Conservation (phyloP, 1,140 invertebrate species). For the Drosophila azteca region DNA sequence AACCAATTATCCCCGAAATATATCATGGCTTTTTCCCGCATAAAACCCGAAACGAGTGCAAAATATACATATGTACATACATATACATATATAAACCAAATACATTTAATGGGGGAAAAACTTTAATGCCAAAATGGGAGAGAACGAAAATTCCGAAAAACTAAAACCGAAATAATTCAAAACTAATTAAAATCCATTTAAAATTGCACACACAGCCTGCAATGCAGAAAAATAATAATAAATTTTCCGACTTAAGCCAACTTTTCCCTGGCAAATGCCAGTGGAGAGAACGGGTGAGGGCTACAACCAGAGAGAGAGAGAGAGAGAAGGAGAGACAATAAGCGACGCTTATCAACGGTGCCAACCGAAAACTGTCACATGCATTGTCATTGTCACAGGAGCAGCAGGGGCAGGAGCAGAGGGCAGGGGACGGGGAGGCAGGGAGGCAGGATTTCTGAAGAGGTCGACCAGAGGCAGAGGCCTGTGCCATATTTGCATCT, state of each 20-base stretch:
- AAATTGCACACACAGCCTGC: conserved; percentile 45
- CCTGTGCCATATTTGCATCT: conserved; percentile 53
- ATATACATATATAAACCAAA: neutral
- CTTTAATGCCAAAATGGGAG: conserved; percentile 42
- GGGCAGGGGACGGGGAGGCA: neutral
- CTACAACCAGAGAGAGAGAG: neutral
- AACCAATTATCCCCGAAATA: conserved; percentile 20
- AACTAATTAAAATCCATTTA: conserved; percentile 66
- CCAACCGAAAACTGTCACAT: conserved; percentile 56
- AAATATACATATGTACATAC: neutral
- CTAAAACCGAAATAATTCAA: conserved; percentile 56
- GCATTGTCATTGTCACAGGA: conserved; percentile 53
- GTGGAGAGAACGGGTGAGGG: neutral
- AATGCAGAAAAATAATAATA: conserved; percentile 60
- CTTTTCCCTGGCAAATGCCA: conserved; percentile 16
- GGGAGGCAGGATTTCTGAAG: neutral
- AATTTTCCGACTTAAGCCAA: conserved; percentile 58
- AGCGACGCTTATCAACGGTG: conserved; percentile 55
- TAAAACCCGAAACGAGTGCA: conserved; percentile 7
- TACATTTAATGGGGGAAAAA: conserved; percentile 36
- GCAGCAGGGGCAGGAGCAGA: neutral
- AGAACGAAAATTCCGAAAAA: conserved; percentile 37
- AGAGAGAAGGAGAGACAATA: conserved; percentile 24
- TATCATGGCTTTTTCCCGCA: conserved; percentile 11
- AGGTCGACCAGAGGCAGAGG: conserved; percentile 4